Conservation (phyloP, 2,888 invertebrate genomes). For the Bursaphelenchus okinawaensis region DNA sequence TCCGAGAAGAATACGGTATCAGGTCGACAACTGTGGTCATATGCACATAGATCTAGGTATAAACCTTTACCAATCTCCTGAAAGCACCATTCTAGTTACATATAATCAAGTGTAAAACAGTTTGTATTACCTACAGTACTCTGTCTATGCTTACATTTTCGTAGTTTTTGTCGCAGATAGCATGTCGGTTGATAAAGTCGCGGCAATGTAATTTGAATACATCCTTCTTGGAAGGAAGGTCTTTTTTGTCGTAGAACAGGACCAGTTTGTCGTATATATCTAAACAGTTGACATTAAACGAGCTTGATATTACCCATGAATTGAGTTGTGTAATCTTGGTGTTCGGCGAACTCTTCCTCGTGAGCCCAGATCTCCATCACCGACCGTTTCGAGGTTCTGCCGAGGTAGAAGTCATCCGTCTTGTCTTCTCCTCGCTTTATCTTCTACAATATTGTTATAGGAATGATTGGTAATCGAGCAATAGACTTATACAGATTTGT, state of each 20-base stretch:
- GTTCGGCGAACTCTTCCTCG: slow-evolving; percentile 30
- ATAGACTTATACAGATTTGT: too few species aligned
- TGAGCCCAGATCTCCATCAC: slow-evolving; percentile 56
- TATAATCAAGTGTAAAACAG: too few species aligned
- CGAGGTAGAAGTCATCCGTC: slow-evolving; percentile 43
- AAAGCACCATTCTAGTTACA: too few species aligned
- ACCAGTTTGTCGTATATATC: slow-evolving; percentile 42
- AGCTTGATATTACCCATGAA: slow-evolving; percentile 37
- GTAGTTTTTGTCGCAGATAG: slow-evolving; percentile 53
- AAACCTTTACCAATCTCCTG: slow-evolving; percentile 57
- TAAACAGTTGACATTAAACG: slow-evolving; percentile 19
- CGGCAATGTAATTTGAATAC: slow-evolving; percentile 56
- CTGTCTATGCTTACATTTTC: slow-evolving; percentile 27
- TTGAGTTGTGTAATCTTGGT: slow-evolving; percentile 40
- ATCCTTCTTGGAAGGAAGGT: slow-evolving; percentile 42
- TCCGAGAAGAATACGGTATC: slow-evolving; percentile 54
- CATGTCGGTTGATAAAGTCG: slow-evolving; percentile 57
- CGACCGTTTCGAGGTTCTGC: slow-evolving; percentile 41
- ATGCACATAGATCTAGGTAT: slow-evolving; percentile 56
- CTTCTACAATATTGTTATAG: slow-evolving; percentile 25
- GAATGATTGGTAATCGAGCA: background rate
- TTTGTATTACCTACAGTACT: background rate
- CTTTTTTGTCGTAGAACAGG: slow-evolving; percentile 41
- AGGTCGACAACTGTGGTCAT: slow-evolving; percentile 56
- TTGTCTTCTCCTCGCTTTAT: slow-evolving; percentile 47